Evolutionary conservation across 2,113 vertebrate genomes (phyloP).

Genomic region (Bothrops jararaca): DNA sequence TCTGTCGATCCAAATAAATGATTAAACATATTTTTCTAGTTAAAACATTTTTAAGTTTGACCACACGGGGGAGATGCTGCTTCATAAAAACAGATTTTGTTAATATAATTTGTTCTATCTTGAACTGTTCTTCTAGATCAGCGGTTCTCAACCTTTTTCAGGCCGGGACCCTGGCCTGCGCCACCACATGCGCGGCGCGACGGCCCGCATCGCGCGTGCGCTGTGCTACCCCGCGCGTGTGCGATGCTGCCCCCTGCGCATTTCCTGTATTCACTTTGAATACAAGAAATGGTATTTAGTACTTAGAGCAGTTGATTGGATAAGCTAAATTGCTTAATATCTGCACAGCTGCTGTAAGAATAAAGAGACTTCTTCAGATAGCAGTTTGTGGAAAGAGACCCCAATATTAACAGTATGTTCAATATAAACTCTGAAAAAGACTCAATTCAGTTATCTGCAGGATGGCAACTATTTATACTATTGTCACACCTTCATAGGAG

Average conservation of each 20-base stretch:
- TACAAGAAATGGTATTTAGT: neutral
- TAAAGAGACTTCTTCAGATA: neutral
- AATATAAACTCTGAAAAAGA: neutral
- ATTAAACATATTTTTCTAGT: neutral
- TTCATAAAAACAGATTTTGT: neutral
- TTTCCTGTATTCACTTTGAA: too few relatives aligned
- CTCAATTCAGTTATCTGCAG: neutral
- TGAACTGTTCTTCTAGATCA: neutral
- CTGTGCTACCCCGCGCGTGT: too few relatives aligned
- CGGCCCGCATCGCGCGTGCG: too few relatives aligned
- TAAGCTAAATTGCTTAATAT: neutral
- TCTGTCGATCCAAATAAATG: neutral
- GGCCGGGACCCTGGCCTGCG: too few relatives aligned
- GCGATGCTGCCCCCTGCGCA: too few relatives aligned
- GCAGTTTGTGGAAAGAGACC: neutral
- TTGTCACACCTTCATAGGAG: neutral
- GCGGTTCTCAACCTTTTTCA: too few relatives aligned
- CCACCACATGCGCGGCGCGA: too few relatives aligned
- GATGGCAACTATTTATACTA: neutral
- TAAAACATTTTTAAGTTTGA: slow-evolving; percentile 19
- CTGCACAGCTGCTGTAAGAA: neutral
- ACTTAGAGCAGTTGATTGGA: neutral
- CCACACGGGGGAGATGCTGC: slow-evolving; percentile 50
- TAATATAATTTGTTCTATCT: neutral
- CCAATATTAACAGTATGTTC: neutral